Evolutionary conservation across 2,797 vertebrate genomes (phyloP), one percentile per base, ranked within the genome.

Genomic region (Todus mexicanus): DNA sequence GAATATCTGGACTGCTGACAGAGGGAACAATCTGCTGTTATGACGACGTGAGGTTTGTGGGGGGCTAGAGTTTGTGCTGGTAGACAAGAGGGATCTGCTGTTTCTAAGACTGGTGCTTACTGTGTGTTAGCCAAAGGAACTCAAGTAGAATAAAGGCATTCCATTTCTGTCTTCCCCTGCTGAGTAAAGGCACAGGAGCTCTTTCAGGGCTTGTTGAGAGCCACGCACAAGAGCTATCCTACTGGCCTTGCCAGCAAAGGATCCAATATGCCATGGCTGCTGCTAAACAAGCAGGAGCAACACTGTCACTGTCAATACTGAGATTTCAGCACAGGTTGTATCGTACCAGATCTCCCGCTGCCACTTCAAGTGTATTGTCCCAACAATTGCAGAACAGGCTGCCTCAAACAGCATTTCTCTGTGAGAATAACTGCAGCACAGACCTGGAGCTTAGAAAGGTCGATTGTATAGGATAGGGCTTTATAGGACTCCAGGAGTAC

Each of bases 1-100:
- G 65, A 64, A 11, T 33, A 59, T 19, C 38, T 57, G 47, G 26
- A 35, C 26, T 54, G 43, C 11, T 75, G 40, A 65, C 7, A 57
- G 71, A 65, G 19, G 27, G 31, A 75, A 54, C 51, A 29, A 51
- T 33, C 25, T 65, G 21, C 43, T 76, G 19, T 59, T 26, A 65
- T 1, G 17, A 50, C 51, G 23, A 8, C 4, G 2, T 2, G 22
- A 4, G 7, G 8, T 50, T 63, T 25, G 6, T 3, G 15, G 15
- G 15, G 15, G 43, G 7, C 40, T 65, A 19, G 23, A 12, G 43
- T 73, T 82, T 50, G 51, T 59, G 54, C 13, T 71, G 43, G 31
- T 3, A 48, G 47, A 18, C 26, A 50, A 38, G 31, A 65, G 15
- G 16, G 21, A 47, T 17, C 7, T 1, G 1, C 33, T 69, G 8